phyloP scores from a whole-genome alignment of 2,797 vertebrate species.

The Danio jaintianensis region DNA sequence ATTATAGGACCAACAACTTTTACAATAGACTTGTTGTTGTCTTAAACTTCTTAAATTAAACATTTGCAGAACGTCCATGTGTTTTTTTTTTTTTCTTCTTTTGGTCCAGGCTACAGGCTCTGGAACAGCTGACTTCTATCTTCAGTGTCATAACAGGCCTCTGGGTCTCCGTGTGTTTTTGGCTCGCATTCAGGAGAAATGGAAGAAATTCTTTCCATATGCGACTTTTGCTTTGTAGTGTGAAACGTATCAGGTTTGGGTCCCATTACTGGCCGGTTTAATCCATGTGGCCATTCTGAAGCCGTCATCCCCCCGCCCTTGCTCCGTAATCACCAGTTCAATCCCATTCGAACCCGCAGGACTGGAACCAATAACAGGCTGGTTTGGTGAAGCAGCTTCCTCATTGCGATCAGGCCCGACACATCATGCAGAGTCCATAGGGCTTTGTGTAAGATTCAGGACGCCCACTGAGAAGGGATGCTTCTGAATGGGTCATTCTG shows the following conservation, averaged over 20 bases:
- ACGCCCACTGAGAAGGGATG: background rate
- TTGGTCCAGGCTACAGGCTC: background rate
- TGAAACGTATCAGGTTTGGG: slow-evolving; percentile 58
- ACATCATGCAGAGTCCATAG: slow-evolving; percentile 4
- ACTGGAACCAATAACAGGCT: slow-evolving; percentile 58
- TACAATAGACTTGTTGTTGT: background rate
- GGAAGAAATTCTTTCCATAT: slow-evolving; percentile 67
- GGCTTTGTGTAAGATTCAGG: slow-evolving; percentile 10
- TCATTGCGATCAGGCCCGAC: slow-evolving; percentile 23
- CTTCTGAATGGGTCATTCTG: background rate
- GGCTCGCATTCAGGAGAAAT: slow-evolving; percentile 50
- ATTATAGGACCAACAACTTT: background rate
- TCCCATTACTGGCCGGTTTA: slow-evolving; percentile 50
- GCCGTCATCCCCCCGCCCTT: background rate
- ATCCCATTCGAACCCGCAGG: slow-evolving; percentile 25
- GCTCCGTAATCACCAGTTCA: slow-evolving; percentile 37
- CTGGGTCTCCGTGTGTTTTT: slow-evolving; percentile 47
- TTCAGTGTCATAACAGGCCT: slow-evolving; percentile 60
- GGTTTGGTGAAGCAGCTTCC: slow-evolving; percentile 44
- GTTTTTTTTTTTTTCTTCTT: background rate
- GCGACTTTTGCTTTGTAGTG: slow-evolving; percentile 65
- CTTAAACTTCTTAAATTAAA: background rate
- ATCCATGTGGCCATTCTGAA: slow-evolving; percentile 43
- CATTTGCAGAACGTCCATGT: background rate
- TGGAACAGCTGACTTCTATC: slow-evolving; percentile 60